Conservation (phyloP, 2,113 vertebrate genomes). For the Urocolius indicus region DNA sequence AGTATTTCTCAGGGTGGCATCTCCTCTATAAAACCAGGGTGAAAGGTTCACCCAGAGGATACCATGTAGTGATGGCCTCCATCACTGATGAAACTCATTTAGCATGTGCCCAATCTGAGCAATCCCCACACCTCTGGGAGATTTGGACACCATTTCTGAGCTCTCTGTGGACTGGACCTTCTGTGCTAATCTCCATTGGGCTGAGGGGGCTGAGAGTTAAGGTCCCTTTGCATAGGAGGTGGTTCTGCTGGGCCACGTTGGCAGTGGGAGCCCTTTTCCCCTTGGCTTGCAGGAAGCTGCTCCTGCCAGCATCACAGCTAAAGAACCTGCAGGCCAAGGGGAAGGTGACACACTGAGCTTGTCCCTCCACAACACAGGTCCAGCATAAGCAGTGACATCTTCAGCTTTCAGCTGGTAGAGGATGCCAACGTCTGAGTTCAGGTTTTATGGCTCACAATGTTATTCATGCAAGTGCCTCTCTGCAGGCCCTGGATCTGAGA, state of each 20-base stretch:
- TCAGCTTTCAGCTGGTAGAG: not conserved
- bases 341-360: not conserved
- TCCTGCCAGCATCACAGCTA: not conserved
- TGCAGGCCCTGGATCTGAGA: not conserved
- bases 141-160: not conserved
- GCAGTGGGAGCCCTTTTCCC: not conserved
- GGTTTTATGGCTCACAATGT: not conserved
- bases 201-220: not conserved
- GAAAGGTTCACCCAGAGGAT: not conserved
- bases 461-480: not conserved
- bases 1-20: not conserved
- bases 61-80: not conserved
- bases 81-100: not conserved
- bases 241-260: not conserved
- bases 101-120: not conserved
- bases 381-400: not conserved
- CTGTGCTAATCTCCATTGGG: not conserved
- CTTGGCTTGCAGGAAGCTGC: not conserved
- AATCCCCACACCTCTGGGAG: not conserved
- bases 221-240: not conserved
- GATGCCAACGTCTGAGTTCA: not conserved
- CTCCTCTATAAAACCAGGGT: not conserved
- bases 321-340: not conserved
- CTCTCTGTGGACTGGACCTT: not conserved
- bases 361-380: not conserved